These are phyloP conservation scores for Pammene fasciana DNA, from an alignment of 2,888 invertebrate genomes.

Conservation along the genomic window DNA sequence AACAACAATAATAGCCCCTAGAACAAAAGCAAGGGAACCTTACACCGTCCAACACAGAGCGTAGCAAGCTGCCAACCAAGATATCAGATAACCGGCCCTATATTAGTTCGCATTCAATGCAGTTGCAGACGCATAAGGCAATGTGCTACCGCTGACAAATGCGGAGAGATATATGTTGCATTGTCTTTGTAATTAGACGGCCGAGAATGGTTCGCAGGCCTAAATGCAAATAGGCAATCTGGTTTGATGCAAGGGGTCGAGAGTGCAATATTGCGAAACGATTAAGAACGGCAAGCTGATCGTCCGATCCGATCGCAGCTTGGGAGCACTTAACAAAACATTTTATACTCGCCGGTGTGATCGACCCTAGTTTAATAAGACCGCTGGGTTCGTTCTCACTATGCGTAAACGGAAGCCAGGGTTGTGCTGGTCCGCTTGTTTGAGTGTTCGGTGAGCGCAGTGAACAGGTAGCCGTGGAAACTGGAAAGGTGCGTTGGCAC, in stretches of 20 bases:
- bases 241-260: conserved; percentile 32
- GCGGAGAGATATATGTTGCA: conserved; percentile 39
- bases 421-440: not conserved
- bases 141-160: conserved; percentile 39
- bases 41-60: conserved; percentile 46
- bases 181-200: conserved; percentile 34
- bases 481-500: conserved; percentile 79
- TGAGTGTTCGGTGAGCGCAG: conserved; percentile 43
- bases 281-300: conserved; percentile 39
- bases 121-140: conserved; percentile 24
- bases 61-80: conserved; percentile 46
- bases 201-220: conserved; percentile 24
- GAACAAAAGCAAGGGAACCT: conserved; percentile 44
- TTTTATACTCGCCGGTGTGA: not conserved
- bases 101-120: conserved; percentile 39
- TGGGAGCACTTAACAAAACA: conserved; percentile 8
- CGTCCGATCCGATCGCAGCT: conserved; percentile 51
- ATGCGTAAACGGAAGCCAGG: not conserved
- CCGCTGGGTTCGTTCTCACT: not conserved
- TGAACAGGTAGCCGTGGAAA: conserved; percentile 58
- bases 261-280: conserved; percentile 40
- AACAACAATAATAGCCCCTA: conserved; percentile 23
- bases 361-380: not conserved
- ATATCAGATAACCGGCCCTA: conserved; percentile 48
- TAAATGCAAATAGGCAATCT: conserved; percentile 20